phyloP scores from a whole-genome alignment of 2,113 vertebrate species.

The Solenodon paradoxus region DNA sequence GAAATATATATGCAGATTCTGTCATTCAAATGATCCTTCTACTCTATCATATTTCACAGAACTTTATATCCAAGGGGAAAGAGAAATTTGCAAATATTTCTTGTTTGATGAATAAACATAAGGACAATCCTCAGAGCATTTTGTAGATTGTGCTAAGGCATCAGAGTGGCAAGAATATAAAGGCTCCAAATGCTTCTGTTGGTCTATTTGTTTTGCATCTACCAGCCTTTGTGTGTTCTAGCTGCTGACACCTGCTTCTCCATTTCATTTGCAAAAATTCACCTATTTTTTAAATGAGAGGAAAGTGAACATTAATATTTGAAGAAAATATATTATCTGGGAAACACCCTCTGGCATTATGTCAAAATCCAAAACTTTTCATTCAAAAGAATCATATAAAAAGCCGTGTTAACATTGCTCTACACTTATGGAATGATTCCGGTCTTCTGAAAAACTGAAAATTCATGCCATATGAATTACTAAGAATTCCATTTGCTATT shows the following conservation, averaged over 20 bases:
- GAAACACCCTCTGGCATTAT: background rate
- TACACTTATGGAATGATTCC: background rate
- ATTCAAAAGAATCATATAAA: background rate
- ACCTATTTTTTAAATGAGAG: conserved; percentile 29
- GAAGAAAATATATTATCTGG: background rate
- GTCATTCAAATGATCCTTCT: conserved; percentile 47
- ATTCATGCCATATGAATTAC: background rate
- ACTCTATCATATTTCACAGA: conserved; percentile 53
- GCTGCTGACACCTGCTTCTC: background rate
- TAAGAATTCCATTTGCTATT: background rate
- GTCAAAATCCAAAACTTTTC: background rate
- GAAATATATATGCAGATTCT: conserved; percentile 22
- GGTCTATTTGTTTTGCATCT: conserved; percentile 40
- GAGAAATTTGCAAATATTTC: conserved; percentile 57
- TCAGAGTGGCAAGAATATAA: background rate
- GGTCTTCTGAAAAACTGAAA: background rate
- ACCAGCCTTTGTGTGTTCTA: conserved; percentile 13
- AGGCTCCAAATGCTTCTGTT: conserved; percentile 11
- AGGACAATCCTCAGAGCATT: conserved; percentile 44
- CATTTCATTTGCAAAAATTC: background rate
- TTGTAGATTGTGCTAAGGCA: background rate
- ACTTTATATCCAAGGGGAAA: conserved; percentile 58
- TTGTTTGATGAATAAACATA: conserved; percentile 68
- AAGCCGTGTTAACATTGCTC: background rate
- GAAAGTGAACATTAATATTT: conserved; percentile 13